Conservation (phyloP, 2,797 vertebrate species). For the Remorina albescens region DNA sequence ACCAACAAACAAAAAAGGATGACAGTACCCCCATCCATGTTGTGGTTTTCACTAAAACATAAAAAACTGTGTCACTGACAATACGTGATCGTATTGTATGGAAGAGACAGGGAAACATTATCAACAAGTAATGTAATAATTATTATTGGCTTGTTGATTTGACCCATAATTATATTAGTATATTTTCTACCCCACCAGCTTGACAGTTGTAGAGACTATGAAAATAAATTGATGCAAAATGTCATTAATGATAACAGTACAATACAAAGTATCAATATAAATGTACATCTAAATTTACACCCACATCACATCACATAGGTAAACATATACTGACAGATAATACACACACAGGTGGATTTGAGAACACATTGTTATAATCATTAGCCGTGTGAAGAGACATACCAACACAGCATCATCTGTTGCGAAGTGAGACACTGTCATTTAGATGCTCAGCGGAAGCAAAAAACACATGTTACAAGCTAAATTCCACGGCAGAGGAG, state of each 20-base stretch:
- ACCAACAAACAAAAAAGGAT: too few relatives aligned
- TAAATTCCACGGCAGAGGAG: constrained; percentile 43
- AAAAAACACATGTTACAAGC: constrained; percentile 42
- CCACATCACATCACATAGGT: neutral
- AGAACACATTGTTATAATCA: constrained; percentile 44
- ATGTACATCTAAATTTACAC: neutral
- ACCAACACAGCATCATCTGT: constrained; percentile 20
- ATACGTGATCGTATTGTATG: too few relatives aligned
- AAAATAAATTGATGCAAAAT: neutral
- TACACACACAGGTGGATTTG: constrained; percentile 19
- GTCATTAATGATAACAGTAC: neutral
- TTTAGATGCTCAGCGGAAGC: constrained; percentile 59
- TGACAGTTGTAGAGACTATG: neutral
- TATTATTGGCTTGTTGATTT: too few relatives aligned
- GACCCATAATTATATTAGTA: too few relatives aligned
- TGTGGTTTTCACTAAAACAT: too few relatives aligned
- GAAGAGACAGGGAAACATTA: too few relatives aligned
- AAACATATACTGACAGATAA: constrained; percentile 15
- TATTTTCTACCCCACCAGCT: too few relatives aligned
- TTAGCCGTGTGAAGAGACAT: constrained; percentile 28
- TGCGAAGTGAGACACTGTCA: constrained; percentile 51
- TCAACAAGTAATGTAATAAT: too few relatives aligned
- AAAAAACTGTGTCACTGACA: too few relatives aligned
- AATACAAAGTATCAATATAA: neutral
- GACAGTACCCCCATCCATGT: too few relatives aligned